Base-by-base conservation (phyloP, 2,888 invertebrate species). In the Liposcelis brunnea region DNA sequence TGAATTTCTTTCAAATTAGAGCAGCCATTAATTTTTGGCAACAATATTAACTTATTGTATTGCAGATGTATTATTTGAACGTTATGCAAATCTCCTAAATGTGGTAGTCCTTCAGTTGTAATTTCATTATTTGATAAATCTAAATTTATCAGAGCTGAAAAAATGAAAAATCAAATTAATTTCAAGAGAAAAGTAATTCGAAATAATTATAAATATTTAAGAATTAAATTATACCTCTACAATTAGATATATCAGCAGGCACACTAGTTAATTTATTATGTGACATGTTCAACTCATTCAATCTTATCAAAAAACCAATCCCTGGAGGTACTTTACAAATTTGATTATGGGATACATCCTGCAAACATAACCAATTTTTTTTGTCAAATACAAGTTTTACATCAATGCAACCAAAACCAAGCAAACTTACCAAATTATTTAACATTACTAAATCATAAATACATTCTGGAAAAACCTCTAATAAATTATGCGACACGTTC, bases 1-100 rank as follows among this genome's bases (percentile, higher is more conserved):
- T 86, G 79, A 45, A 91, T 64, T 64, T 89, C 85, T 63, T 78
- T 80, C 11, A 93, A 63, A 42, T 73, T 69, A 42, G 71, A 69
- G 59, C 86, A 89, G 43, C 82, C 80, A 53, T 72, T 74, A 50
- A 87, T 77, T 55, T 78, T 74, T 0, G 91, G 90, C 49, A 91
- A 64, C 49, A 65, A 66, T 51, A 69, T 66, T 52, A 93, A 74
- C 55, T 84, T 77, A 63, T 93, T 93, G 58, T 86, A 81, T 55
- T 86, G 78, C 3, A 83, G 73, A 57, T 84, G 79, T 18, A 90
- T 61, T 48, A 76, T 68, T 60, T 82, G 78, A 60, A 86, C 67
- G 64, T 79, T 80, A 43, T 80, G 67, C 50, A 87, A 62, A 56
- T 82, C 78, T 8, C 81, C 78, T 58, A 86, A 63, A 6, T 75